Base-by-base conservation (phyloP, 1,140 invertebrate genomes). In the Pseudomyrmex concolor region DNA sequence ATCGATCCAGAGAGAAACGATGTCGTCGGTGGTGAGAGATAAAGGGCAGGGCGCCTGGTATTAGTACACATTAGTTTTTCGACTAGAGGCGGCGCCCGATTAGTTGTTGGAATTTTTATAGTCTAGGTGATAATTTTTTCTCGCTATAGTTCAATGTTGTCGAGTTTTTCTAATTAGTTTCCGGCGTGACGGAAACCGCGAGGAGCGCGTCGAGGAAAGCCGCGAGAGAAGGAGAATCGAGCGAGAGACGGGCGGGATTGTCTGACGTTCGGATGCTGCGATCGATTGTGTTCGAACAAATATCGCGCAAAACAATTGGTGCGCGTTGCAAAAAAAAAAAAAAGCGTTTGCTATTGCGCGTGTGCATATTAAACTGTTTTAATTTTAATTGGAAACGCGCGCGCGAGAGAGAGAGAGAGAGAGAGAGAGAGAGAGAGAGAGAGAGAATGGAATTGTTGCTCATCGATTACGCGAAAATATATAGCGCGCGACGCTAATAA, bases 101-200 rank as follows among this genome's bases (percentile, higher is more conserved):
- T 93, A 94, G 92, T 94, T 94, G 92, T 93, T 94, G 93, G 91
- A 94, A 93, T 93, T 94, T 94, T 93, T 92, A 92, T 94, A 94
- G 92, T 91, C 87, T 93, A 93, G 91, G 88, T 88, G 90, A 92
- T 91, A 93, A 92, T 89, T 34, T 34, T 34, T 34, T 91, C 89
- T 91, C 90, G 89, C 89, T 93, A 91, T 92, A 93, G 92, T 93
- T 92, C 89, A 93, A 91, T 94, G 92, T 93, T 93, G 91, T 93
- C 92, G 89, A 91, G 83, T 91, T 91, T 91, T 91, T 90, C 66
- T 89, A 85, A 34, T 92, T 91, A 89, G 83, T 86, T 90, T 34
- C 34, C 34, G 34, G 5, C 34, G 34, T 34, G 34, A 34, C 34
- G 34, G 34, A 34, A 34, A 34, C 34, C 34, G 34, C 5, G 34